Conservation (phyloP, 1,140 invertebrate species). For the Ruditapes philippinarum region DNA sequence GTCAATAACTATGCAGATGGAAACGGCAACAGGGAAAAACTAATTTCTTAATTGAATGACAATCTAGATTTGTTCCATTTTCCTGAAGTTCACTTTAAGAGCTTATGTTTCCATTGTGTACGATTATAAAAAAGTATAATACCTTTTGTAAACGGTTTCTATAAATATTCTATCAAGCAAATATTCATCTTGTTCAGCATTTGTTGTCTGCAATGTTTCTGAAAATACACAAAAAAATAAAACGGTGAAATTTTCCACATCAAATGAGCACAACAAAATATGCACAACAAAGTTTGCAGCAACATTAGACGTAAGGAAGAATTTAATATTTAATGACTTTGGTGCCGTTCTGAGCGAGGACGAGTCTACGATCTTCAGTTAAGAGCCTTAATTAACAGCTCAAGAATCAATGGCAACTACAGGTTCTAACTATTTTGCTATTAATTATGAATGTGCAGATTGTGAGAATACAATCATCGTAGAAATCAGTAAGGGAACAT, state of each 20-base stretch:
- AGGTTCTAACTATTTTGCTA: neutral
- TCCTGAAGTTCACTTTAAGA: neutral
- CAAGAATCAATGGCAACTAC: neutral
- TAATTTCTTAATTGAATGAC: too few relatives aligned
- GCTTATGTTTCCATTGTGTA: neutral
- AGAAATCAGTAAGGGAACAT: too few relatives aligned
- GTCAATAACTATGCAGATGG: too few relatives aligned
- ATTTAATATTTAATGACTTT: constrained; percentile 8
- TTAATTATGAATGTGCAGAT: constrained; percentile 7
- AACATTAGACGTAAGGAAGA: neutral
- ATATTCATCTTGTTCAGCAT: neutral
- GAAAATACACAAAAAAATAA: neutral
- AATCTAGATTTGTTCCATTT: too few relatives aligned
- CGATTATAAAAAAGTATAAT: neutral
- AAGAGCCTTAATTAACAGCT: neutral
- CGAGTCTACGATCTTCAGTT: neutral
- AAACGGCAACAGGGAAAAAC: too few relatives aligned
- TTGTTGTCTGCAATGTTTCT: neutral
- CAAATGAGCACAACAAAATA: neutral
- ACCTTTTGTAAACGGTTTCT: neutral
- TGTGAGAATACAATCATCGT: too few relatives aligned
- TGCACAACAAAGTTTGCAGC: neutral
- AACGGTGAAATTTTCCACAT: neutral
- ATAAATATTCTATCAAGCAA: neutral
- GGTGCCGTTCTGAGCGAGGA: neutral